Evolutionary conservation across 2,888 invertebrate genomes (phyloP).

Genomic region (Zygogramma bicolorata): DNA sequence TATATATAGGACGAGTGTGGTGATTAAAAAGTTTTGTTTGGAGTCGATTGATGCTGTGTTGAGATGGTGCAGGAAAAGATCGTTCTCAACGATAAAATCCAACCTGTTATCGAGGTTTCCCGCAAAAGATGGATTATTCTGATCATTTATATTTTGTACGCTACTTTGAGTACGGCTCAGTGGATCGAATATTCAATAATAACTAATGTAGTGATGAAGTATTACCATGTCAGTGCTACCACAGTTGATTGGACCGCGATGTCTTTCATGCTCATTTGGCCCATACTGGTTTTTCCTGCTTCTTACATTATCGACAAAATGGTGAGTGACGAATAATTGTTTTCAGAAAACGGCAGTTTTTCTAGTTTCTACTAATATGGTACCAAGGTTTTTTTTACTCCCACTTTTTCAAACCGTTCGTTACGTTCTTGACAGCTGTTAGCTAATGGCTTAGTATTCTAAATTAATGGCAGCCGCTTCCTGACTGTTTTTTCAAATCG

Average conservation of each 20-base stretch:
- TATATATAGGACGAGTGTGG: constrained; percentile 14
- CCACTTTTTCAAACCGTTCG: too few species aligned
- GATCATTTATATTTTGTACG: constrained; percentile 85
- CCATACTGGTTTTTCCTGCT: constrained; percentile 94
- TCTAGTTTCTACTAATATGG: background rate
- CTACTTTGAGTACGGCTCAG: constrained; percentile 91
- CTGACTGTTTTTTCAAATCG: too few species aligned
- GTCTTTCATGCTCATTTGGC: constrained; percentile 96
- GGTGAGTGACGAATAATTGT: constrained; percentile 71
- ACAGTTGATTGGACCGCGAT: constrained; percentile 96
- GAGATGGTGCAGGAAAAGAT: constrained; percentile 11
- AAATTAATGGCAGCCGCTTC: too few species aligned
- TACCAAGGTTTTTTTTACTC: too few species aligned
- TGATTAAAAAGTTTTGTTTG: background rate
- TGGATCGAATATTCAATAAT: constrained; percentile 97
- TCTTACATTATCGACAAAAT: constrained; percentile 94
- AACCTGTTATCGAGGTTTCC: background rate
- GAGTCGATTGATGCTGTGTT: background rate
- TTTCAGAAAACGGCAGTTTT: background rate
- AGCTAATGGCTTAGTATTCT: too few species aligned
- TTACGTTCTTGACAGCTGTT: too few species aligned
- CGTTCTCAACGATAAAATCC: background rate
- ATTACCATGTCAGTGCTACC: constrained; percentile 78
- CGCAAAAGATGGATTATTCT: constrained; percentile 84
- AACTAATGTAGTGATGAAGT: constrained; percentile 81